Evolutionary conservation across 2,888 invertebrate genomes (phyloP), one percentile per base, ranked within the genome.

Genomic region (Melipona bicolor): DNA sequence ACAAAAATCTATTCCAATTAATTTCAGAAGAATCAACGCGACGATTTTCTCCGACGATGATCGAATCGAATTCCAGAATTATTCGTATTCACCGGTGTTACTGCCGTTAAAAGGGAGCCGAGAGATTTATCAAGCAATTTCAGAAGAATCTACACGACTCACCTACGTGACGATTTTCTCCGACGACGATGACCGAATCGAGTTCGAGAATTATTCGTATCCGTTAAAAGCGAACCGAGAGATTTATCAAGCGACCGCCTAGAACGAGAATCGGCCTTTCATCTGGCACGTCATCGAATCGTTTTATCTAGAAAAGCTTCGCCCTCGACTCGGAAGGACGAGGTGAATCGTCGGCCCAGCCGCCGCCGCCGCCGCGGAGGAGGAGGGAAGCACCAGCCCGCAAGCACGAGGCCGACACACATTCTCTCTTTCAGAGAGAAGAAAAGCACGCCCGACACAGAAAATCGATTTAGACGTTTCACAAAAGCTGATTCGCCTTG

Each of bases 391-490:
- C 32, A 62, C 50, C 21, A 75, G 65, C 65, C 74, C 74, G 74
- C 65, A 21, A 75, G 74, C 74, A 67, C 24, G 43, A 43, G 43
- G 65, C 19, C 74, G 64, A 75, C 54, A 75, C 65, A 67, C 74
- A 65, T 75, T 75, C 24, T 56, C 65, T 61, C 50, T n/a, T 17
- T 52, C 43, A 43, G 9, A 19, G 68, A 52, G 52, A 68, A 65
- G 52, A 78, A 78, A 84, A 87, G 52, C 68, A 82, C 77, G 81
- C 77, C 84, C 80, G 89, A 85, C 87, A 86, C 84, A 79, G 88
- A 84, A 85, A 84, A 86, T 88, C 83, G 82, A 83, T 76, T 77
- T 80, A 67, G 68, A 72, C 81, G 80, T 86, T 83, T 80, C 76
- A 86, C 83, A 82, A 78, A 74, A 73, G 75, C 67, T 76, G 77